Evolutionary conservation across 2,113 vertebrate genomes (phyloP), one percentile per base, ranked within the genome.

Genomic region (Anoplopoma fimbria): DNA sequence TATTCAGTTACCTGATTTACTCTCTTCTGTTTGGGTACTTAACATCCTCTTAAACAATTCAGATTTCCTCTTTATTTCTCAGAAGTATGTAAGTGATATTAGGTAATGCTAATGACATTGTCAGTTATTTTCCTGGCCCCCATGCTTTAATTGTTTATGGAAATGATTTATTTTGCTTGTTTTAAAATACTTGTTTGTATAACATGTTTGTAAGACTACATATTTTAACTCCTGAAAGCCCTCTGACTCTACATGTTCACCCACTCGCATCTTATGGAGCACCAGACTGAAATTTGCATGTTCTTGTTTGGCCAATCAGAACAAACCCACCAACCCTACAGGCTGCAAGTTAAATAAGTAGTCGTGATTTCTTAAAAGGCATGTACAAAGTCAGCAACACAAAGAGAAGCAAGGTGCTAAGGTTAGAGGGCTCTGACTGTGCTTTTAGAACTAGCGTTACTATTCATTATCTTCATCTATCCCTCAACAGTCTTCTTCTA

Each of bases 1-100:
- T 62, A 58, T 78, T 86, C 27, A 75, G 65, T 83, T 80, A 81
- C 73, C 58, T 53, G 31, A 84, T 77, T 85, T 72, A 77, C 51
- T 42, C 34, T 55, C 19, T 58, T 67, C 29, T 70, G 25, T 79
- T 82, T 68, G 51, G 63, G 47, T 64, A 75, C 62, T 75, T 51
- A 76, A 64, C 42, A 71, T 68, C 21, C 65, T 75, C 64, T 68
- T 6, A 53, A 47, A 69, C 45, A 38, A 4, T 70, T 69, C 55
- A 57, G 2, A 47, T 62, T 73, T 77, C 4, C 17, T 80, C 62
- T 81, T 79, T 36, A 67, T 72, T 79, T 67, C 13, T 74, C 77
- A 64, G 27, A 67, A n/a, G 13, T 65, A 58, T 70, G 47, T 63
- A 34, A 84, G 51, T 49, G 42, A 64, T 79, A 55, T 69, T 75